Base-by-base conservation (phyloP, 2,113 vertebrate species). In the Microcebus griseorufus region DNA sequence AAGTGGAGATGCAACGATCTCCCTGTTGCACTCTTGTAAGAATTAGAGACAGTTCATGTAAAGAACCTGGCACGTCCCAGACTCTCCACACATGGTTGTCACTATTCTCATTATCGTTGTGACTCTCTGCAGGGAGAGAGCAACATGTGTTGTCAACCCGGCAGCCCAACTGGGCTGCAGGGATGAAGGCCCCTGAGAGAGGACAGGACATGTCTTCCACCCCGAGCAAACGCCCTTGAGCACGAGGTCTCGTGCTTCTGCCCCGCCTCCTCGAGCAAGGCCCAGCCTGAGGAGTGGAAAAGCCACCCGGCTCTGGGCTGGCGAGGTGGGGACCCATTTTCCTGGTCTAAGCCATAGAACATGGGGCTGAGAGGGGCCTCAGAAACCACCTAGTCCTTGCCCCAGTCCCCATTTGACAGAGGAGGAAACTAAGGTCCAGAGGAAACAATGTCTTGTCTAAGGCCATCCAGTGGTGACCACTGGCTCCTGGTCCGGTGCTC, bases 301-400 rank as follows among this genome's bases (percentile, higher is more conserved):
- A 75, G 22, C 18, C 14, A 0, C n/a, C 62, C 9, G 4, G 0
- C 29, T 75, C 25, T 0, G 64, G 58, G 18, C n/a, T 6, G 37
- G 13, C 42, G 79, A 75, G 18, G 32, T 1, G 1, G 29, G 23
- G 37, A 53, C 67, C 48, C 45, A 34, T 62, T 37, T 53, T 69
- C 48, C 78, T 51, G 48, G 48, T 37, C 64, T n/a, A 22, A 86
- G n/a, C 22, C 42, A 42, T 18, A 53, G 34, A 62, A 80, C 18
- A 1, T 9, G 79, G 55, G 27, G 51, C 42, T 75, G 60, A 91
- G 16, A 62, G 16, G 22, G 73, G n/a, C 29, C 64, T 64, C 88
- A 53, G 88, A 62, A 60, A 42, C 34, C n/a, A 53, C 14, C 13
- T 11, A n/a, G 55, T 42, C 53, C 58, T 84, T 48, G 18, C n/a